Base-by-base conservation (phyloP, 1,140 invertebrate species). In the Lepidurus couesii region DNA sequence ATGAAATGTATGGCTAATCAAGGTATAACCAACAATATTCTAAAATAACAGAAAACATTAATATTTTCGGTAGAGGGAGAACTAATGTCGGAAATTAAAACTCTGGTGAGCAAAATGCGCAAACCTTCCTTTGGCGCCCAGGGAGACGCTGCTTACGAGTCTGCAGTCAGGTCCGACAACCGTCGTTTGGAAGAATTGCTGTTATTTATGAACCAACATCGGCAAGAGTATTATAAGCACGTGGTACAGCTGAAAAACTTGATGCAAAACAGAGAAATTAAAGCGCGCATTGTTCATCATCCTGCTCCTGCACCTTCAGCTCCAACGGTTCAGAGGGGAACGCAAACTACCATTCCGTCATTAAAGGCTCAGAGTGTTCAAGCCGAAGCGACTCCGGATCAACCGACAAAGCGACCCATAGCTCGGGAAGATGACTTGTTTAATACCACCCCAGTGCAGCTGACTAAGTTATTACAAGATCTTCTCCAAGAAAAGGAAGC, bases 1-100 rank as follows among this genome's bases (percentile, higher is more conserved):
- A 65, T 65, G 53, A 65, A 65, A 65, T n/a, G 4, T 65, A 65
- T 65, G 53, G 53, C 53, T 65, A 65, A 21, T 65, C 53, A 65
- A 65, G 53, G 53, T 65, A 65, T 21, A 65, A 9, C 16, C 8
- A 11, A 9, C 8, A 9, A n/a, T 65, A 16, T 21, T n/a, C 16
- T 16, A 16, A 21, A 7, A 0, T 13, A 7, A 65, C 21, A 16
- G 9, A 21, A n/a, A 13, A 65, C 53, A 7, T 65, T 0, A n/a
- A 21, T 21, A 11, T 16, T n/a, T 65, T 65, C 9, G 21, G 21
- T 65, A 65, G 53, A 65, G 53, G 53, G 53, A 65, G 53, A 65
- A n/a, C 53, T 65, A n/a, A 65, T 65, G 53, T 13, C 21, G 13
- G 53, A 65, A 65, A 65, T 65, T 7, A 65, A 65, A 21, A 65